These are phyloP conservation scores for Toxotes chatareus DNA, from an alignment of 2,113 vertebrate species.

Conservation along the genomic window DNA sequence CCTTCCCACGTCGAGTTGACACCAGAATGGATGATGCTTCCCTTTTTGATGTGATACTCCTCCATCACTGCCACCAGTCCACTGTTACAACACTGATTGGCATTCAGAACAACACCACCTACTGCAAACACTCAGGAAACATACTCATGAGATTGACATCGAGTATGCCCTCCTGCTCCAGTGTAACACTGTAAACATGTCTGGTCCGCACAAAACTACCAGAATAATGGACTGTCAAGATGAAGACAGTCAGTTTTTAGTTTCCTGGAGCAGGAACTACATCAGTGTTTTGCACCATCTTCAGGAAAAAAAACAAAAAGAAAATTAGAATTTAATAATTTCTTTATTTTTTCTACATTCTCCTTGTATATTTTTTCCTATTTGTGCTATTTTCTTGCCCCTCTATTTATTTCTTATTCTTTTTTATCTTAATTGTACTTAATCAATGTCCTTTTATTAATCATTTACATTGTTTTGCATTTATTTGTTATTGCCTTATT, in stretches of 20 bases:
- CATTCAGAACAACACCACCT: conserved; percentile 26
- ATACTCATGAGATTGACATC: neutral
- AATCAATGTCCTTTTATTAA: no score
- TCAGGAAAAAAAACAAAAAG: no score
- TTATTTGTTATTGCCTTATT: no score
- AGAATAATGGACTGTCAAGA: neutral
- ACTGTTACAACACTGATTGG: neutral
- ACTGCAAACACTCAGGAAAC: neutral
- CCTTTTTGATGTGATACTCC: conserved; percentile 16
- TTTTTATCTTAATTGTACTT: no score
- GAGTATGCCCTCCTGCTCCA: neutral
- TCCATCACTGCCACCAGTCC: conserved; percentile 41
- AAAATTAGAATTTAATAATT: no score
- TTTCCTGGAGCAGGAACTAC: neutral
- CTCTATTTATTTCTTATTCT: no score
- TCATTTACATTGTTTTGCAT: no score
- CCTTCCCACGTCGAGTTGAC: conserved; percentile 8
- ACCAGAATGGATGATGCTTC: conserved; percentile 49
- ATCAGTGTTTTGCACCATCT: neutral
- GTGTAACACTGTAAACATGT: neutral
- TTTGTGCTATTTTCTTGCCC: no score
- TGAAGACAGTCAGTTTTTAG: neutral
- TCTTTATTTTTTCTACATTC: no score
- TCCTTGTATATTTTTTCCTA: no score
- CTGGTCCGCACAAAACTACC: neutral